Base-by-base conservation (phyloP, 2,113 vertebrate species). In the Gavia stellata region DNA sequence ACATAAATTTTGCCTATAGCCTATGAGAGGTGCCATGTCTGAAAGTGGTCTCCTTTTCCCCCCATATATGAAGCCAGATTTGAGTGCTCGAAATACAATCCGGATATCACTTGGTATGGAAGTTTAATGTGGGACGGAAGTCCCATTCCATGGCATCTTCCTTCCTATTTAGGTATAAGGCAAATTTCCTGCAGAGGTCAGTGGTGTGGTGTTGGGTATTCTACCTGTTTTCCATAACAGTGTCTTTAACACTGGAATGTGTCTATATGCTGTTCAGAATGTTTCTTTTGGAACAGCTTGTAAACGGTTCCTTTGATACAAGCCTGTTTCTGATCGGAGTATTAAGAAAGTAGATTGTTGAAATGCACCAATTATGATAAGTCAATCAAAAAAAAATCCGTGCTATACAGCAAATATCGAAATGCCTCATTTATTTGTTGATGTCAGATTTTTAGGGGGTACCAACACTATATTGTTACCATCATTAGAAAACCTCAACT, bases 401-500 rank as follows among this genome's bases (percentile, higher is more conserved):
- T 47, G 40, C 63, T 66, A 3, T 55, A 15, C 15, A 63, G 29
- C 20, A 42, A 38, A 65, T 45, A 3, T 25, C 56, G n/a, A 24
- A 93, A 70, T 26, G 31, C 12, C 84, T 95, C 53, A 33, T 88
- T 96, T 94, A 34, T 89, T 90, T 94, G 66, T 53, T 82, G 90
- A 29, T 81, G 82, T 80, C 80, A 70, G 82, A 73, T 55, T 7
- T 94, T 92, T 49, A 73, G 78, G 83, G 77, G 52, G 42, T 17
- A 50, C 78, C 91, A 82, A 9, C 38, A 21, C 55, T 34, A 7
- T 4, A 12, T 63, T 86, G 52, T n/a, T 93, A 44, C 40, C 42
- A 49, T 83, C 79, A 71, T 86, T 74, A 50, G 45, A 61, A 16
- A 83, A 16, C 28, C 42, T 93, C 91, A 61, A 4, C 44, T 63